Evolutionary conservation across 2,888 invertebrate genomes (phyloP), one percentile per base, ranked within the genome.

Genomic region (Drosophila mimetica): DNA sequence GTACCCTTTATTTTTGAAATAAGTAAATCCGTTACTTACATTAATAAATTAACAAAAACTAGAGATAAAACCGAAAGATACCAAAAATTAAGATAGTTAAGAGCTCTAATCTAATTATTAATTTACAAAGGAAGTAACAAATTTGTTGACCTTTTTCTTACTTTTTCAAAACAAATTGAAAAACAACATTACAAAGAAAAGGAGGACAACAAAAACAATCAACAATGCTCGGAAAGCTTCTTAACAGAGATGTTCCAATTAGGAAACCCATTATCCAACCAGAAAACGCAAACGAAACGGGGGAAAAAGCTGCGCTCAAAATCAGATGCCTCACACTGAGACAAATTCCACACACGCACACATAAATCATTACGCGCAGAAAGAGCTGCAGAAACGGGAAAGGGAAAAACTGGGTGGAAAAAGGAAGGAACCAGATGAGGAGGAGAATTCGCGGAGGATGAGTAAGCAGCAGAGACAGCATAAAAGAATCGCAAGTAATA

Each of bases 301-400:
- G 32, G 32, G 28, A 46, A 51, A 76, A 81, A 86, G 85, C 77
- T 83, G 64, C 50, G 82, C 79, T 81, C 76, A 75, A 77, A 86
- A 86, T 86, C 78, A 76, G 82, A 79, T 76, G 72, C 65, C 66
- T 42, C 63, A 72, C 47, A 47, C 39, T 34, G 67, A 67, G 18
- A 48, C 64, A 51, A 44, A 37, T 30, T 20, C 36, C 55, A 18
- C 25, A 50, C 48, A 44, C 47, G 50, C 69, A 79, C 64, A 60
- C 70, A 39, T 37, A 58, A 79, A 79, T 83, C 77, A 86, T 83
- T 80, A 75, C 59, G 46, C 61, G 60, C 60, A 20, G 20, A 30
- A 60, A 60, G 44, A 63, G 71, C 70, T 63, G 63, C 69, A 66
- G 65, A 14, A 53, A 32, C 46, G 61, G 18, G 44, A 42, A 46